Evolutionary conservation across 1,140 invertebrate genomes (phyloP), one percentile per base, ranked within the genome.

Genomic region (Aethina tumida): DNA sequence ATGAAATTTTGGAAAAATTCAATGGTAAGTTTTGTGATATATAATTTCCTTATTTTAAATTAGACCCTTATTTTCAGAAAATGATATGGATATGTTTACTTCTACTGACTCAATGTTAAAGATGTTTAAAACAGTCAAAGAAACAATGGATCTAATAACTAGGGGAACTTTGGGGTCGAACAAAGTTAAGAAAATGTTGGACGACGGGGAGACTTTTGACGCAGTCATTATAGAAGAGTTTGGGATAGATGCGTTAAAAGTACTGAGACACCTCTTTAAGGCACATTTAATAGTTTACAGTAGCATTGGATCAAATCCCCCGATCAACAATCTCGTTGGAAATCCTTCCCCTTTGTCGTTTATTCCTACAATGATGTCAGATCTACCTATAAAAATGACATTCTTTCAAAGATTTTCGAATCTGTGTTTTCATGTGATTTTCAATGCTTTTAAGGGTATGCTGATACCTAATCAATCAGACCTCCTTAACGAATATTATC

Each of bases 371-470:
- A 25, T 55, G 0, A 64, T 58, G 4, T 28, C 20, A 0, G 24
- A 35, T 0, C 43, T 52, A 5, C 41, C 52, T 0, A 52, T 59
- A 37, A 41, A 45, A 1, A 70, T 68, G 65, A 59, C 35, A 12
- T 66, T 62, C 31, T 36, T 6, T 18, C 54, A 71, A 35, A 53
- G 69, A 15, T 13, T 65, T 3, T 19, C 36, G 3, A 70, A 70
- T 37, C 39, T 57, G 1, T 15, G 48, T n/a, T 18, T 15, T 0
- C 34, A 40, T 46, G 16, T 44, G 21, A 4, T 45, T 25, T 10
- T 33, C 4, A 8, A 10, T 19, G 4, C 39, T 3, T 16, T 20
- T 7, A 15, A 34, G 9, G 18, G 43, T 19, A 49, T 24, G 4
- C 41, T 52, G 2, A 39, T 59, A 2, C 55, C 59, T 1, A 20